Evolutionary conservation across 2,113 vertebrate species (phyloP), one percentile per base, ranked within the genome.

Genomic region (Pholis gunnellus): DNA sequence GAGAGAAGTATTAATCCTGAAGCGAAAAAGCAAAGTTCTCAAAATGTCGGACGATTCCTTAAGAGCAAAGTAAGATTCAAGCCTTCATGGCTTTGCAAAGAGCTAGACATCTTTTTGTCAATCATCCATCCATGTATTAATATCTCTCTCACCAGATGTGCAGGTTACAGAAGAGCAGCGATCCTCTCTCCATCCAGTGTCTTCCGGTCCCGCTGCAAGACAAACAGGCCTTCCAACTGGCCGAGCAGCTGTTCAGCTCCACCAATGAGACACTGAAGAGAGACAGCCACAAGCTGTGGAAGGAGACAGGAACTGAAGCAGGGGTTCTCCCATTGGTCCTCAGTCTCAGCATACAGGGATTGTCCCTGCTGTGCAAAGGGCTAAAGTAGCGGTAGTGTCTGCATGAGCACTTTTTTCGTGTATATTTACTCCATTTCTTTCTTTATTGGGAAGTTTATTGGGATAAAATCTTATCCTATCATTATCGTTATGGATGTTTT

Each of bases 271-370:
- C 20, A 3, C 90, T 99, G 85, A 94, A 90, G 71, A 95, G 82
- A 81, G 88, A 88, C 14, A 82, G 79, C 38, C 87, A 92, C 18
- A 68, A 64, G 0, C 78, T 98, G 15, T 92, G 88, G 93, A 93
- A 87, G 38, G 68, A 92, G 83, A 92, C 88, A 6, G 78, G 2
- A 44, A 70, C 82, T 52, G 56, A 87, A 0, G 83, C 91, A 0
- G 63, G 78, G 7, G 77, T 94, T 68, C 85, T 84, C 38, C 95
- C 93, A 0, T 71, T 96, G 4, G 65, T 97, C 67, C 94, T 99
- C 36, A 94, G 94, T 6, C 91, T 97, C 75, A 93, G 94, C 13
- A 27, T 96, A 60, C 92, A 76, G 18, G 97, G 97, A 22, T 81
- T 98, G 78, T 59, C 79, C 48, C 84, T 92, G 50, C 90, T 98